Conservation (phyloP, 2,113 vertebrate genomes). For the Lonchura striata region DNA sequence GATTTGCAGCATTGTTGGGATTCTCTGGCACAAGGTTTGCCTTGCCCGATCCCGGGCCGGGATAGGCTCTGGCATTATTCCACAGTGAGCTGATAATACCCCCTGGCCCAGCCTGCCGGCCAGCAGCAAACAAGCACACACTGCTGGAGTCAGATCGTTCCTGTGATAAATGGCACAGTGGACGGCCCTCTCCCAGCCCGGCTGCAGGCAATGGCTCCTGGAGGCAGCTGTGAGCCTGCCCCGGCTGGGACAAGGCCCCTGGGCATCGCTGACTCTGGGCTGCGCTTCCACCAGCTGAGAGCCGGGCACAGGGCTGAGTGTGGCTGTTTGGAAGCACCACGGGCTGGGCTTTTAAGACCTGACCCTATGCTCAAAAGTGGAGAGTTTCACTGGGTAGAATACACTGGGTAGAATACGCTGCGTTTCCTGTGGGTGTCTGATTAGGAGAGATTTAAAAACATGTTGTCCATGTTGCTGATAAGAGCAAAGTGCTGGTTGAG, state of each 20-base stretch:
- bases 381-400: background rate
- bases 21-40: conserved; percentile 39
- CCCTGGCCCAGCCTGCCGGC: background rate
- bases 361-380: background rate
- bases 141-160: background rate
- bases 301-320: rapidly evolving
- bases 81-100: background rate
- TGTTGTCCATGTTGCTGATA: background rate
- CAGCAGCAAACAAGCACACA: background rate
- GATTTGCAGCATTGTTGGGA: conserved; percentile 38
- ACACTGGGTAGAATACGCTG: background rate
- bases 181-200: background rate
- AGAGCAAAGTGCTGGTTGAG: background rate
- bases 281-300: background rate
- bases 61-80: background rate
- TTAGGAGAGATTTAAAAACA: background rate
- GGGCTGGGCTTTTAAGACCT: background rate
- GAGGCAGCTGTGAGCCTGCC: background rate
- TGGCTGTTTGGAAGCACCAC: background rate
- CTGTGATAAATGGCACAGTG: rapidly evolving
- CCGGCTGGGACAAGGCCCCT: background rate
- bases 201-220: background rate
- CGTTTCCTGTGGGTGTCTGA: background rate
- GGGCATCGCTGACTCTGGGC: background rate
- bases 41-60: background rate